Evolutionary conservation across 2,888 invertebrate species (phyloP).

Genomic region (Chloroclystis v-ata): DNA sequence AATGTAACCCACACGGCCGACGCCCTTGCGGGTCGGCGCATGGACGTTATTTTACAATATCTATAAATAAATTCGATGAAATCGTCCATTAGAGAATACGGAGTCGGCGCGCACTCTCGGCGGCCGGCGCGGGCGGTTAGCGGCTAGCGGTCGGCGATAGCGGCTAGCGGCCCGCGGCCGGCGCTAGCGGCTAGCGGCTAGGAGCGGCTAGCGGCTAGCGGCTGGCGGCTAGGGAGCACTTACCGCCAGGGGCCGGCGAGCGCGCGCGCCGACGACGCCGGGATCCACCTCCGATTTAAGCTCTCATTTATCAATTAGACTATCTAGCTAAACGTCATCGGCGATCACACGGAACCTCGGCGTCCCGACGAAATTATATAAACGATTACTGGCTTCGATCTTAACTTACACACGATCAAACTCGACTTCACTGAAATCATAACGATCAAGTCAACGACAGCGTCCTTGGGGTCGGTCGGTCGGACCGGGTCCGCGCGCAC

Average conservation of each 20-base stretch:
- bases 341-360: slow-evolving; percentile 61
- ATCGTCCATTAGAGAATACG: slow-evolving; percentile 68
- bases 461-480: slow-evolving; percentile 39
- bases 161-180: slow-evolving; percentile 4
- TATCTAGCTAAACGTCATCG: slow-evolving; percentile 64
- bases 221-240: slow-evolving; percentile 36
- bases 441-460: slow-evolving; percentile 57
- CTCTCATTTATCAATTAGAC: slow-evolving; percentile 68
- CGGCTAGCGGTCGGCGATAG: slow-evolving; percentile 26
- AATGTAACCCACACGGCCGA: slow-evolving; percentile 71
- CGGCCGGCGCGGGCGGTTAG: slow-evolving; percentile 31
- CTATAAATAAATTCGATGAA: slow-evolving; percentile 78
- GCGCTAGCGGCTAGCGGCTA: slow-evolving; percentile 31
- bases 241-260: slow-evolving; percentile 46
- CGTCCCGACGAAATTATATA: slow-evolving; percentile 52
- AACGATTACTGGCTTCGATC: slow-evolving; percentile 69
- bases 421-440: slow-evolving; percentile 64
- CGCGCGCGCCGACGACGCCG: slow-evolving; percentile 43
- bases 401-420: slow-evolving; percentile 64
- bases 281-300: slow-evolving; percentile 59
- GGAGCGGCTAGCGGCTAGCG: slow-evolving; percentile 26
- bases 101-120: slow-evolving; percentile 44
- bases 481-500: slow-evolving; percentile 42
- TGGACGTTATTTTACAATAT: slow-evolving; percentile 71
- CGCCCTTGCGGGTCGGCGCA: slow-evolving; percentile 65